phyloP scores from a whole-genome alignment of 2,113 vertebrate species.

The Megaleporinus macrocephalus region DNA sequence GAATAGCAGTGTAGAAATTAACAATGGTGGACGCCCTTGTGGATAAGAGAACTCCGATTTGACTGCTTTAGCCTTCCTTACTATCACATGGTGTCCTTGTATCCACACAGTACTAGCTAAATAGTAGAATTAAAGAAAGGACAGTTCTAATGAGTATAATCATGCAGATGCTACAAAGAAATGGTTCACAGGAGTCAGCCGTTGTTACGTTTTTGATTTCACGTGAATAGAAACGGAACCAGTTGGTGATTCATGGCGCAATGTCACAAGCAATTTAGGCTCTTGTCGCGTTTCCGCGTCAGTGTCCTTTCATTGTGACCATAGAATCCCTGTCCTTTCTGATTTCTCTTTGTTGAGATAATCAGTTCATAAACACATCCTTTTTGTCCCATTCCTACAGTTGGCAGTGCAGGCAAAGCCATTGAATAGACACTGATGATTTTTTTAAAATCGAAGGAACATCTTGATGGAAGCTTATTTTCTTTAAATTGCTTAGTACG shows the following conservation, averaged over 20 bases:
- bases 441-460: not conserved
- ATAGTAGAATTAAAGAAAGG: too few relatives aligned
- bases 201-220: not conserved
- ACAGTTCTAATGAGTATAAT: too few relatives aligned
- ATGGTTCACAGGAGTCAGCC: not conserved
- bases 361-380: too few relatives aligned
- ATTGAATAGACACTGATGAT: not conserved
- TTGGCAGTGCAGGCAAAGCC: not conserved
- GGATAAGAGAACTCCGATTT: too few relatives aligned
- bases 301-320: not conserved
- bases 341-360: too few relatives aligned
- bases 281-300: not conserved
- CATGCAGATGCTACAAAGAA: too few relatives aligned
- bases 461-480: not conserved
- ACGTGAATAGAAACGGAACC: not conserved
- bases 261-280: not conserved
- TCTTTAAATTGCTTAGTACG: not conserved
- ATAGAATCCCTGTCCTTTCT: too few relatives aligned
- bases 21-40: too few relatives aligned
- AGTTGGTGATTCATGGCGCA: not conserved
- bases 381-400: not conserved
- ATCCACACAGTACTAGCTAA: too few relatives aligned
- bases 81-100: too few relatives aligned
- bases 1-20: too few relatives aligned
- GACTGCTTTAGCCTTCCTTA: too few relatives aligned